These are phyloP conservation scores for Peucedramus taeniatus DNA, from an alignment of 2,113 vertebrate genomes.

Conservation along the genomic window DNA sequence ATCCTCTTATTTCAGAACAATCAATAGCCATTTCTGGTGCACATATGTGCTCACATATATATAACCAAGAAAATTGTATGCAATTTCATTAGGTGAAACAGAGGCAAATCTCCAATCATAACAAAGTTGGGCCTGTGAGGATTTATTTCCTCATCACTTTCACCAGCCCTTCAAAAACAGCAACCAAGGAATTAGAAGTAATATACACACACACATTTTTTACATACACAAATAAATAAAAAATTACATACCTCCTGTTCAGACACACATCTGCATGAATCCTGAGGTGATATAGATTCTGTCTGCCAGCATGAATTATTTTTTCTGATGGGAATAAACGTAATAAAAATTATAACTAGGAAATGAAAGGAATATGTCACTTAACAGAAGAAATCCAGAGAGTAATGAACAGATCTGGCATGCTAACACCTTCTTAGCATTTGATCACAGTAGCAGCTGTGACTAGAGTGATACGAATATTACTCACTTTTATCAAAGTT, in stretches of 20 bases:
- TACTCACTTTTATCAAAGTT: background rate
- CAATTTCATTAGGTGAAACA: background rate
- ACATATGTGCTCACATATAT: accelerated
- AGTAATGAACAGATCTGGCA: background rate
- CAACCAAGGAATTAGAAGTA: background rate
- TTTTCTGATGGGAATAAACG: background rate
- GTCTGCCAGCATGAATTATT: slow-evolving; percentile 36
- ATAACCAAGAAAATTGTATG: background rate
- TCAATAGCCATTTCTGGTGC: background rate
- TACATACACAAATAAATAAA: background rate
- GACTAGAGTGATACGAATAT: background rate
- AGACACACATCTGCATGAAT: slow-evolving; percentile 18
- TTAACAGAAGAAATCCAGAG: background rate
- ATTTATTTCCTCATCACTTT: background rate
- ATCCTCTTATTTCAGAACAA: background rate
- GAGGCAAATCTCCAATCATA: background rate
- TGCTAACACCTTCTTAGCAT: background rate
- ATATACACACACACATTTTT: background rate
- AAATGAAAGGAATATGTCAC: background rate
- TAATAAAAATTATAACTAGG: background rate
- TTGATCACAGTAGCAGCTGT: background rate
- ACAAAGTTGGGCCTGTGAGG: background rate
- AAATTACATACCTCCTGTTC: background rate
- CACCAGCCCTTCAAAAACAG: background rate
- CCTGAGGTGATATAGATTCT: background rate